Percentiles rank a stretch among this genome's conserved stretches.
These are phyloP conservation scores for Calameuta idolon DNA, from an alignment of 2,888 invertebrate genomes.

Conservation along the genomic window DNA sequence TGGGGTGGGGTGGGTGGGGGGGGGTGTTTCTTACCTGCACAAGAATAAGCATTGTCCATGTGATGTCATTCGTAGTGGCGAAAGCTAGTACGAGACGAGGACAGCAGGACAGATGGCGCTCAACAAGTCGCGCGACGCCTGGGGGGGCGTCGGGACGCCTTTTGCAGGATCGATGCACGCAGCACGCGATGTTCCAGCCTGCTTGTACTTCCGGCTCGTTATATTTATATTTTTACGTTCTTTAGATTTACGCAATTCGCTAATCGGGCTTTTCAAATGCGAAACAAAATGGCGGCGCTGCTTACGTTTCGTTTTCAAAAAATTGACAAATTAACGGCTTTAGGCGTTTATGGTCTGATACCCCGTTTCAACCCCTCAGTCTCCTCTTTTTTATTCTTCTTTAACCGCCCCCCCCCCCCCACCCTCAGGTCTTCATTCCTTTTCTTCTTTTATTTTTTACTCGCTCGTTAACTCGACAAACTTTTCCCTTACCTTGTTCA, in stretches of 20 bases:
- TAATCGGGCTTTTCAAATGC: not conserved
- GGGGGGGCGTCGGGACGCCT: not conserved
- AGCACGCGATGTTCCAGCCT: not conserved
- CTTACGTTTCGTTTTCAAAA: not conserved
- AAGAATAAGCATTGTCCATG: not conserved
- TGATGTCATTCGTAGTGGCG: not conserved
- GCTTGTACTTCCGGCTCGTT: not conserved
- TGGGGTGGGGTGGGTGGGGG: too few relatives aligned
- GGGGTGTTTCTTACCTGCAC: not conserved
- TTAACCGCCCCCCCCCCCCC: not conserved
- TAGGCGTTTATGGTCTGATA: not conserved
- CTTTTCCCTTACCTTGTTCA: not conserved
- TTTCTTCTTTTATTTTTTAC: not conserved
- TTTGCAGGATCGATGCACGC: constrained; percentile 1
- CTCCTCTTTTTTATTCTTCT: not conserved
- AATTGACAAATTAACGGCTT: not conserved
- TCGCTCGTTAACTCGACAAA: not conserved
- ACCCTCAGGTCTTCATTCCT: too few relatives aligned
- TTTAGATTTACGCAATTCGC: not conserved
- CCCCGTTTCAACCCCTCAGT: not conserved
- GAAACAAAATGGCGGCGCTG: too few relatives aligned
- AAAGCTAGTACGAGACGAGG: constrained; percentile 31
- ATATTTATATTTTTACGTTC: not conserved
- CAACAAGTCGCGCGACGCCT: constrained; percentile 43
- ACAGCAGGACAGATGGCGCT: constrained; percentile 48